Percentiles rank a stretch among this genome's conserved stretches.
Conservation (phyloP, 1,140 invertebrate genomes). For the Pinna nobilis region DNA sequence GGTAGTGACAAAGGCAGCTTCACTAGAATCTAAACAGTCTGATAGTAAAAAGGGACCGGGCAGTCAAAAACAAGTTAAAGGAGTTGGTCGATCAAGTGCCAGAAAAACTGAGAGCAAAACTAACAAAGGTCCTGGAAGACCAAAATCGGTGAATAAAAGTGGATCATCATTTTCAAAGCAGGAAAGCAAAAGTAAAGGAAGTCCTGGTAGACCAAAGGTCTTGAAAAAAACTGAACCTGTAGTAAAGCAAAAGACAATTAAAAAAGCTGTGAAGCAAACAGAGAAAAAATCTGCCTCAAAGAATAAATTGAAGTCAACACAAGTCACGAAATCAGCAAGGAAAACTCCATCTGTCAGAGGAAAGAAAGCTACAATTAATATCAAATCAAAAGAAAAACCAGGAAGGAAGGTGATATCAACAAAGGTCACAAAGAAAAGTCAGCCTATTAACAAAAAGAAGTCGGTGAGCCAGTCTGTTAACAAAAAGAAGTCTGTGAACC, state of each 20-base stretch:
- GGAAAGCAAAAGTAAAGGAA: background rate
- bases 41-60: constrained; percentile 12
- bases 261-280: constrained; percentile 1
- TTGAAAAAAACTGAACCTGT: too few relatives aligned
- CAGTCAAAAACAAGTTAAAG: constrained; percentile 1
- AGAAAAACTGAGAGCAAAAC: background rate
- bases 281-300: background rate
- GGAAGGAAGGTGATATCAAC: too few relatives aligned
- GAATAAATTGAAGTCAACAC: too few relatives aligned
- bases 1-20: background rate
- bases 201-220: too few relatives aligned
- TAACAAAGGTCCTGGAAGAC: background rate
- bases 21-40: constrained; percentile 13
- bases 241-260: too few relatives aligned
- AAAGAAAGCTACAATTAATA: background rate
- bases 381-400: background rate
- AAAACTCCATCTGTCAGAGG: background rate
- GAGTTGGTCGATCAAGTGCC: background rate
- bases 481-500: too few relatives aligned
- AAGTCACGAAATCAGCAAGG: too few relatives aligned
- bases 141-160: constrained; percentile 1
- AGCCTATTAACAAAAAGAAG: too few relatives aligned
- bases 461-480: too few relatives aligned
- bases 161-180: background rate
- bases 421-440: background rate